Percentiles rank a stretch among this genome's conserved stretches.
Evolutionary conservation across 2,888 invertebrate species (phyloP).

Genomic region (Torymus aiolomorphi): DNA sequence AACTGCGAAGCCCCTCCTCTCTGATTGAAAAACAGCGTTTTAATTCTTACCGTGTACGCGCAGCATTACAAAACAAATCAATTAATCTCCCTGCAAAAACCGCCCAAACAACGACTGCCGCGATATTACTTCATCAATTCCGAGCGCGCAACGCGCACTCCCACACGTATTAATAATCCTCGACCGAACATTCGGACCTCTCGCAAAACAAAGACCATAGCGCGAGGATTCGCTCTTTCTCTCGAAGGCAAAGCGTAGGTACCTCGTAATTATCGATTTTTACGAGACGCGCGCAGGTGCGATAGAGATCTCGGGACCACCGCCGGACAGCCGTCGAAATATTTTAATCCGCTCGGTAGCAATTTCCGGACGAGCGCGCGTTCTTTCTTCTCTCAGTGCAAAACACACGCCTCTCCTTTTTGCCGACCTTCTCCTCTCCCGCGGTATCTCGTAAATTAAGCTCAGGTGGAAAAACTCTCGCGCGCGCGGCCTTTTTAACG

Average conservation of each 20-base stretch:
- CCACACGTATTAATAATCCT: too few species aligned
- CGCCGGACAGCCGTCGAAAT: constrained; percentile 62
- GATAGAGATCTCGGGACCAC: constrained; percentile 69
- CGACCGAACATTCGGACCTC: too few species aligned
- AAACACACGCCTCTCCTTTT: background rate
- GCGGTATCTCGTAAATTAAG: constrained; percentile 14
- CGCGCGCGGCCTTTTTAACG: constrained; percentile 30
- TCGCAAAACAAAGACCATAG: too few species aligned
- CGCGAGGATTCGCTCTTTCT: too few species aligned
- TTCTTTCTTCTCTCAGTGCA: background rate
- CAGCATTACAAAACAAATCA: too few species aligned
- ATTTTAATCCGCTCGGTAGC: constrained; percentile 63
- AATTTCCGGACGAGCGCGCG: constrained; percentile 30
- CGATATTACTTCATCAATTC: too few species aligned
- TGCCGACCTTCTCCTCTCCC: constrained; percentile 1
- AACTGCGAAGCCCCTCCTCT: too few species aligned
- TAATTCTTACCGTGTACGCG: too few species aligned
- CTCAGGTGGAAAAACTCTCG: constrained; percentile 3
- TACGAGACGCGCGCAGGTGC: constrained; percentile 68
- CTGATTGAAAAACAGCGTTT: too few species aligned
- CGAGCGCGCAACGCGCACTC: too few species aligned
- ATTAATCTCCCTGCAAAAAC: too few species aligned
- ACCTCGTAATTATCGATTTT: constrained; percentile 72
- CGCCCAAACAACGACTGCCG: too few species aligned
- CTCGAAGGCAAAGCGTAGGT: background rate